phyloP scores from a whole-genome alignment of 2,797 vertebrate genomes.

The Ataeniobius toweri region DNA sequence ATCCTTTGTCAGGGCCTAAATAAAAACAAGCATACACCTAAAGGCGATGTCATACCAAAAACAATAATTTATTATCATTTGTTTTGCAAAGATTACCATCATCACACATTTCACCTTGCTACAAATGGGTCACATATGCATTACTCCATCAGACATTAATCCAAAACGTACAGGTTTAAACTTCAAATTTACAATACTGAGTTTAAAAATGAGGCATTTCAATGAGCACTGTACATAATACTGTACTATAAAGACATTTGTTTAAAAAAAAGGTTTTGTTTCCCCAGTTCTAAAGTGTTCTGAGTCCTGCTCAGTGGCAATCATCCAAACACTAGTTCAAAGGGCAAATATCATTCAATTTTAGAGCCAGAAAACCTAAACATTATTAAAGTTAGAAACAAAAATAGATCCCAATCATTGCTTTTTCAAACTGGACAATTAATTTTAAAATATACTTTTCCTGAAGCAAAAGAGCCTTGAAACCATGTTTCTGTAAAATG shows the following conservation, averaged over 20 bases:
- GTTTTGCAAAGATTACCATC: conserved; percentile 89
- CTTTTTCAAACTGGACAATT: background rate
- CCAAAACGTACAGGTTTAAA: conserved; percentile 88
- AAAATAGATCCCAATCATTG: background rate
- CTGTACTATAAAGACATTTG: conserved; percentile 74
- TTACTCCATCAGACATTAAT: conserved; percentile 90
- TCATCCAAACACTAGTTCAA: conserved; percentile 59
- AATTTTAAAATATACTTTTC: background rate
- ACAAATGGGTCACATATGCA: conserved; percentile 88
- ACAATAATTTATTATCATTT: conserved; percentile 93
- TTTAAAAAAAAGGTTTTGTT: conserved; percentile 40
- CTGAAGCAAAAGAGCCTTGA: background rate
- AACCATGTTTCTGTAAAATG: background rate
- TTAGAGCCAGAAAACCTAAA: background rate
- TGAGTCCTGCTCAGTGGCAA: conserved; percentile 76
- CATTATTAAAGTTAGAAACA: background rate
- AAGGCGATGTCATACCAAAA: conserved; percentile 71
- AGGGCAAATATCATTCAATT: conserved; percentile 38
- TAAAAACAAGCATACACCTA: conserved; percentile 21
- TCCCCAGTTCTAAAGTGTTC: conserved; percentile 53
- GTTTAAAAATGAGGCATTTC: conserved; percentile 75
- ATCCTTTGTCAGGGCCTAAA: background rate
- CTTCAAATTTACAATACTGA: conserved; percentile 85
- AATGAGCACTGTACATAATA: conserved; percentile 71
- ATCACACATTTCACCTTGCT: conserved; percentile 90